phyloP scores from a whole-genome alignment of 1,140 invertebrate species.

The Bombyx mandarina region DNA sequence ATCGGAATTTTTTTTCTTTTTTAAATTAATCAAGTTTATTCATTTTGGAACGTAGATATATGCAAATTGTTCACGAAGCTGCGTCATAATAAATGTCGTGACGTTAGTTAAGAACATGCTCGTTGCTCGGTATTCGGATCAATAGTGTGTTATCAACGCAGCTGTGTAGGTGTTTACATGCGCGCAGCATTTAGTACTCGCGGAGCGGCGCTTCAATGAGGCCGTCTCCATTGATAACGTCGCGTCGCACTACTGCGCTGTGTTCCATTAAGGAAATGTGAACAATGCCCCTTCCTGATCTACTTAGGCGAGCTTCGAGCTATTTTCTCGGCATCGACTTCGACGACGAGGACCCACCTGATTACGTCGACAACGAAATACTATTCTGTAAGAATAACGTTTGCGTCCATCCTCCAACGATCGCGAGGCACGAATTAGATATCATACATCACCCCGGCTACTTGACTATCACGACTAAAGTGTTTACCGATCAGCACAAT shows the following conservation, averaged over 20 bases:
- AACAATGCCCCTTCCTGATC: slow-evolving; percentile 81
- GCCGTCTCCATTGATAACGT: slow-evolving; percentile 44
- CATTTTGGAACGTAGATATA: background rate
- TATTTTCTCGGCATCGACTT: slow-evolving; percentile 80
- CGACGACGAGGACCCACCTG: slow-evolving; percentile 72
- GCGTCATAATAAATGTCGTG: slow-evolving; percentile 24
- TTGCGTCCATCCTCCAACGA: slow-evolving; percentile 92
- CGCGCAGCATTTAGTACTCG: slow-evolving; percentile 46
- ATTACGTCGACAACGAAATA: slow-evolving; percentile 86
- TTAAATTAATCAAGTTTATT: background rate
- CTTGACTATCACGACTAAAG: slow-evolving; percentile 86
- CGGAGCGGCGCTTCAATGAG: slow-evolving; percentile 35
- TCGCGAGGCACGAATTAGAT: slow-evolving; percentile 83
- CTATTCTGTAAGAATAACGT: slow-evolving; percentile 95
- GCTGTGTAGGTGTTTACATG: slow-evolving; percentile 62
- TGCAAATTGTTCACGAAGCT: background rate
- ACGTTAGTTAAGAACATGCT: slow-evolving; percentile 25
- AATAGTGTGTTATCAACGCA: slow-evolving; percentile 62
- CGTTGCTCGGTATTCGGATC: slow-evolving; percentile 37
- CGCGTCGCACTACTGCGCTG: slow-evolving; percentile 13
- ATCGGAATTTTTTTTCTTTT: background rate
- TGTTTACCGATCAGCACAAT: slow-evolving; percentile 79
- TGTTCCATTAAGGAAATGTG: slow-evolving; percentile 44
- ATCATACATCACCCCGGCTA: slow-evolving; percentile 93
- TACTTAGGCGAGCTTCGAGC: slow-evolving; percentile 82